phyloP scores from a whole-genome alignment of 2,113 vertebrate genomes.

The Taxidea taxus region DNA sequence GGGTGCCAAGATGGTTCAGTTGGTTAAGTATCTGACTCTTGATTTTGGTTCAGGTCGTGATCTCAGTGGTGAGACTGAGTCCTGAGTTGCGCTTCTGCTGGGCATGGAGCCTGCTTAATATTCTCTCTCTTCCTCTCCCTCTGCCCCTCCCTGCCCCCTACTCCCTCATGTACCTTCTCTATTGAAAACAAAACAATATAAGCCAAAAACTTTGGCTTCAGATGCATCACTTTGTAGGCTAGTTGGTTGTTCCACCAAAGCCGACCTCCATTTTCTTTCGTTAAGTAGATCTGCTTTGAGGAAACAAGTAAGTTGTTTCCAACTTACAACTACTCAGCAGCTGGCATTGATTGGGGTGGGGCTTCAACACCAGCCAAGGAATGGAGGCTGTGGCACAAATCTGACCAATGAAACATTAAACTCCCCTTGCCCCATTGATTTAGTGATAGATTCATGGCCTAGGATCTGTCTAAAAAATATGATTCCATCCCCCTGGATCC shows the following conservation, averaged over 20 bases:
- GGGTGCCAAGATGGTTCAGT: background rate
- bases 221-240: background rate
- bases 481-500: accelerated
- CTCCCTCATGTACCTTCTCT: background rate
- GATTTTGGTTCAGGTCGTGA: background rate
- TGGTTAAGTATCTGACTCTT: background rate
- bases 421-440: no score
- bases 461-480: accelerated
- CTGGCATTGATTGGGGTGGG: no score
- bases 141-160: background rate
- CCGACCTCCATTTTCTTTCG: background rate
- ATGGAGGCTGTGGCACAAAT: background rate
- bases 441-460: no score
- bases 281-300: background rate
- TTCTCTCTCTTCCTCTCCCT: background rate
- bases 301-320: background rate
- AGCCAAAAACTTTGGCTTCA: background rate
- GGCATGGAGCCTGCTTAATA: background rate
- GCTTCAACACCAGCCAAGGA: background rate
- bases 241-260: background rate
- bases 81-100: background rate
- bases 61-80: background rate
- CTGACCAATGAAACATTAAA: background rate
- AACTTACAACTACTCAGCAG: background rate
- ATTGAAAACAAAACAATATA: background rate